These are phyloP conservation scores for Scalopus aquaticus DNA, from an alignment of 2,113 vertebrate species.

Conservation along the genomic window DNA sequence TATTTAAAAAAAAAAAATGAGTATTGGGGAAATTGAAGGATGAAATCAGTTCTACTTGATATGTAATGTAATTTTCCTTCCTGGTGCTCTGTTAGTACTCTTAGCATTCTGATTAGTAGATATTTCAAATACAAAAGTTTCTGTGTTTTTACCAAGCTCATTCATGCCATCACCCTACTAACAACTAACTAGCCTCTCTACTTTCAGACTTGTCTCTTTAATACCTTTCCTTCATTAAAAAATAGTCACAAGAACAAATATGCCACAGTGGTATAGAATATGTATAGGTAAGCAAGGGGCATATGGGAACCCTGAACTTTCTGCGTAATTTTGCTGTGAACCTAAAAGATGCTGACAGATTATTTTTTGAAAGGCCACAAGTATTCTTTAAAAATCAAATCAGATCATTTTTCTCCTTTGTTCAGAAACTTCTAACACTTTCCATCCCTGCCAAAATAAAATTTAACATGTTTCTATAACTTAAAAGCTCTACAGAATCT, in stretches of 20 bases:
- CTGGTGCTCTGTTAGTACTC: background rate
- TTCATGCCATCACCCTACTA: background rate
- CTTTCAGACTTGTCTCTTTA: background rate
- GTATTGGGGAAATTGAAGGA: background rate
- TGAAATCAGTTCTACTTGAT: background rate
- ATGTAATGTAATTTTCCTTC: background rate
- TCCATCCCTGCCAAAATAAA: background rate
- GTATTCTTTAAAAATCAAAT: background rate
- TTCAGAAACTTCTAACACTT: background rate
- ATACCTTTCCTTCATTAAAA: background rate
- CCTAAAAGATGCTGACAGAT: background rate
- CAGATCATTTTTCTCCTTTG: background rate
- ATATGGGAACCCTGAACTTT: background rate
- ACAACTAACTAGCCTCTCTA: background rate
- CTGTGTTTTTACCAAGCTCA: background rate
- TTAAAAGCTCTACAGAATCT: background rate
- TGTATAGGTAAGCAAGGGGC: background rate
- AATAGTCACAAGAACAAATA: background rate
- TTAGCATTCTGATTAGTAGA: background rate
- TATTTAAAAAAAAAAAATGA: background rate
- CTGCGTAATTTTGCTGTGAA: background rate
- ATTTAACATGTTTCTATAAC: background rate
- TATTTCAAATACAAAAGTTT: background rate
- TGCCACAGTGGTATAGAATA: background rate
- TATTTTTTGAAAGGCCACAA: background rate